A percentile compares a stretch with the other conserved stretches of the same genome.
phyloP scores from a whole-genome alignment of 2,113 vertebrate species.

The Misgurnus anguillicaudatus region DNA sequence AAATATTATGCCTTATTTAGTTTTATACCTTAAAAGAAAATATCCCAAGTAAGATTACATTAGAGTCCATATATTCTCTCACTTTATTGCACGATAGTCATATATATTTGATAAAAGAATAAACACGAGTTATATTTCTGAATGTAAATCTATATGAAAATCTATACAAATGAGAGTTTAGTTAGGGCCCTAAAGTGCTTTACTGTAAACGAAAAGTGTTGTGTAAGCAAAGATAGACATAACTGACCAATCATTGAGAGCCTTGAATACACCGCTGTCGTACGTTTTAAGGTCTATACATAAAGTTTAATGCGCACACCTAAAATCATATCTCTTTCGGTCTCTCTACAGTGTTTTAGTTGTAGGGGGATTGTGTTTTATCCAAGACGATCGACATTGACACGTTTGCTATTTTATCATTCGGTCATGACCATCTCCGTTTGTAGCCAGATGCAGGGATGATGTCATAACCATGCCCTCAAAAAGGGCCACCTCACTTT shows the following conservation, averaged over 20 bases:
- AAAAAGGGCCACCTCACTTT: conserved; percentile 11
- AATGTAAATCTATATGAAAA: conserved; percentile 40
- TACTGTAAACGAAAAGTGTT: conserved; percentile 39
- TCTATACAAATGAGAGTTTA: conserved; percentile 7
- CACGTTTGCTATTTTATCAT: background rate
- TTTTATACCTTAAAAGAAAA: conserved; percentile 49
- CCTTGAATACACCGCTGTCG: conserved; percentile 5
- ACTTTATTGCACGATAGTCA: conserved; percentile 28
- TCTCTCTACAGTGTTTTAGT: conserved; percentile 39
- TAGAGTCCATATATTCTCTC: conserved; percentile 48
- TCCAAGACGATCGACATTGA: background rate
- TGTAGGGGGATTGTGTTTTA: conserved; percentile 13
- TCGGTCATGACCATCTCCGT: background rate
- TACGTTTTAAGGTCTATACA: conserved; percentile 7
- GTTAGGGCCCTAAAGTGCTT: conserved; percentile 30
- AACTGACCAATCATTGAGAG: conserved; percentile 23
- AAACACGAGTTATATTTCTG: conserved; percentile 52
- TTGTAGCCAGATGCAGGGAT: conserved; percentile 22
- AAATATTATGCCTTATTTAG: conserved; percentile 45
- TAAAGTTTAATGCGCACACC: background rate
- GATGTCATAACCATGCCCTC: background rate
- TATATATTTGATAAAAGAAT: conserved; percentile 58
- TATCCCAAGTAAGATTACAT: conserved; percentile 41
- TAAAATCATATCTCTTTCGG: background rate
- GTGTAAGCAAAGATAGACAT: conserved; percentile 23